phyloP scores from a whole-genome alignment of 2,113 vertebrate species.

The Fulica atra region DNA sequence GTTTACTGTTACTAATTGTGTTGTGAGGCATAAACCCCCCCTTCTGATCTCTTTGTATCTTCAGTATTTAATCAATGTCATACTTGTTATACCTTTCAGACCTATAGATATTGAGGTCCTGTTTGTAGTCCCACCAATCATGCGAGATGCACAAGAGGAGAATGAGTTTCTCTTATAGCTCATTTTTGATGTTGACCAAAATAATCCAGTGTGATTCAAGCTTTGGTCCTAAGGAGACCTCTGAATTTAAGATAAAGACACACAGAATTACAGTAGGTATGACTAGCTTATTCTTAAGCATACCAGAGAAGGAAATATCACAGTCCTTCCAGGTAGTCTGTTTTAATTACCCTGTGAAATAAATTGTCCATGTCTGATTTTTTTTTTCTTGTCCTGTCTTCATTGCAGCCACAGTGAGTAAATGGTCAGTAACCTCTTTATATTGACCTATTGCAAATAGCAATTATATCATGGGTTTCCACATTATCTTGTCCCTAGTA shows the following conservation, averaged over 20 bases:
- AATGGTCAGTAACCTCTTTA: not conserved
- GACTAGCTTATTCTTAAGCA: not conserved
- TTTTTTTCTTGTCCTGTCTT: not conserved
- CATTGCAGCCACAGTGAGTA: not conserved
- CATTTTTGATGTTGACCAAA: not conserved
- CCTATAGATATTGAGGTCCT: rapidly evolving
- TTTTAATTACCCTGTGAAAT: not conserved
- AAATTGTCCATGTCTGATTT: not conserved
- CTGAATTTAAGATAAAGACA: not conserved
- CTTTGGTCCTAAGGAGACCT: not conserved
- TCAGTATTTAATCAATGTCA: not conserved
- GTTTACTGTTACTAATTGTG: not conserved
- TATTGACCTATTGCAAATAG: not conserved
- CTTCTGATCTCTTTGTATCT: not conserved
- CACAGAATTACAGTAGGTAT: not conserved
- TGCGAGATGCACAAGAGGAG: not conserved
- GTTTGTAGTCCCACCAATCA: not conserved
- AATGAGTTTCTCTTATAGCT: not conserved
- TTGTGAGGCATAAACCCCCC: not conserved
- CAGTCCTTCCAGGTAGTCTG: not conserved
- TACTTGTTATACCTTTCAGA: not conserved
- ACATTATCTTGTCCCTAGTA: not conserved
- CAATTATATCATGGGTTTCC: not conserved
- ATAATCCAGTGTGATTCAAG: not conserved
- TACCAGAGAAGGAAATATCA: not conserved